Percentiles rank a stretch among this genome's conserved stretches.
Evolutionary conservation across 2,797 vertebrate genomes (phyloP).

Genomic region (Lithobates pipiens): DNA sequence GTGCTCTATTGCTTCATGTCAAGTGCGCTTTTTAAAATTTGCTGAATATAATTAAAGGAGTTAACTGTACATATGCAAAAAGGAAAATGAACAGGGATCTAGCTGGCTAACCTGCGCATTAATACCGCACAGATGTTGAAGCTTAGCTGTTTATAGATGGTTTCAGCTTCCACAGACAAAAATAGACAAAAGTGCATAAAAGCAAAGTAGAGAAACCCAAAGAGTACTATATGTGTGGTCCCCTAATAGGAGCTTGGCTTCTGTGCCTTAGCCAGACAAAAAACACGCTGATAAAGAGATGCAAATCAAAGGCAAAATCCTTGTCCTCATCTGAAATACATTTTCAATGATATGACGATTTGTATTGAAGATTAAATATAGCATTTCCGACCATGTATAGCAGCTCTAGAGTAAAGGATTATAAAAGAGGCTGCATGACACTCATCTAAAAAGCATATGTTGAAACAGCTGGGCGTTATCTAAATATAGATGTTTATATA

Average conservation of each 20-base stretch:
- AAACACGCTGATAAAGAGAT: conserved; percentile 28
- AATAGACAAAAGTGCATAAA: conserved; percentile 43
- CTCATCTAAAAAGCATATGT: conserved; percentile 23
- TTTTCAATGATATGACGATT: conserved; percentile 34
- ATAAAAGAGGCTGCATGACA: background rate
- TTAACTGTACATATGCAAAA: background rate
- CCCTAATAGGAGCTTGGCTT: conserved; percentile 32
- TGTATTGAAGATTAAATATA: conserved; percentile 36
- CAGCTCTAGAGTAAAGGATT: background rate
- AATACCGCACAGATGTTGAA: conserved; percentile 40
- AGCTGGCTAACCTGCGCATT: conserved; percentile 9
- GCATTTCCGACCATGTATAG: conserved; percentile 12
- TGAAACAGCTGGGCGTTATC: conserved; percentile 32
- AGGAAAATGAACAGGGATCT: background rate
- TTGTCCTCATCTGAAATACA: conserved; percentile 41
- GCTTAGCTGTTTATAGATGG: conserved; percentile 53
- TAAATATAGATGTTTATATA: conserved; percentile 22
- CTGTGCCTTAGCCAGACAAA: conserved; percentile 48
- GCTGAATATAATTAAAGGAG: background rate
- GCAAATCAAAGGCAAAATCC: conserved; percentile 33
- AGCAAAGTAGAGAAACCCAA: conserved; percentile 33
- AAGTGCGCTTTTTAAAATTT: no score
- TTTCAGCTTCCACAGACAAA: conserved; percentile 26
- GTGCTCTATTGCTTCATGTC: no score
- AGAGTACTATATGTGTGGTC: conserved; percentile 48